Conservation (phyloP, 2,888 invertebrate species). For the Lochmaea crataegi region DNA sequence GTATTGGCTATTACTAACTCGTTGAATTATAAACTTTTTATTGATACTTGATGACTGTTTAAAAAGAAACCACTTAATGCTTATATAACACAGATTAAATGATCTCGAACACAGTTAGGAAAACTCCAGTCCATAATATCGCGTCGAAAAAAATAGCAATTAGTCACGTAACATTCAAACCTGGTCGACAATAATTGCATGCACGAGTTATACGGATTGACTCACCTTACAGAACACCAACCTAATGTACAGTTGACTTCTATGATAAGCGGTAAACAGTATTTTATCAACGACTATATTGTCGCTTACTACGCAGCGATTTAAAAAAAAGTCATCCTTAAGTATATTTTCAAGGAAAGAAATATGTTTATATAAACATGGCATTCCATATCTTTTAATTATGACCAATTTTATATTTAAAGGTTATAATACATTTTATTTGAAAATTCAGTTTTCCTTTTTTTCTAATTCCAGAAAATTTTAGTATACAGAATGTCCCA, state of each 20-base stretch:
- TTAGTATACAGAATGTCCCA: background rate
- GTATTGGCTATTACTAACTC: no score
- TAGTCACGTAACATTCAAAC: background rate
- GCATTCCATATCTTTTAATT: background rate
- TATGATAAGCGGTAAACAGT: background rate
- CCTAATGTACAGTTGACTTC: background rate
- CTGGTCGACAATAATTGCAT: background rate
- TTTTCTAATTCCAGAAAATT: background rate
- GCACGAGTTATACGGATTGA: background rate
- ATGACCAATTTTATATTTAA: no score
- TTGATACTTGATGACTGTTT: no score
- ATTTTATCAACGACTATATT: conserved; percentile 1
- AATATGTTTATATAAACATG: background rate
- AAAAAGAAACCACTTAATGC: no score
- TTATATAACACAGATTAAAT: no score
- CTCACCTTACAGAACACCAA: background rate
- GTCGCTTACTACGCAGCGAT: background rate
- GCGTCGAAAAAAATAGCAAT: background rate
- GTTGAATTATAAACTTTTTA: no score
- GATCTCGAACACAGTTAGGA: no score
- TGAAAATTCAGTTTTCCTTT: no score
- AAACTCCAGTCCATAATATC: no score
- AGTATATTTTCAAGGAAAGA: background rate
- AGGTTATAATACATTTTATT: no score
- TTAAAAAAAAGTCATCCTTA: background rate